phyloP scores from a whole-genome alignment of 2,888 invertebrate genomes.

The Microplitis manilae region DNA sequence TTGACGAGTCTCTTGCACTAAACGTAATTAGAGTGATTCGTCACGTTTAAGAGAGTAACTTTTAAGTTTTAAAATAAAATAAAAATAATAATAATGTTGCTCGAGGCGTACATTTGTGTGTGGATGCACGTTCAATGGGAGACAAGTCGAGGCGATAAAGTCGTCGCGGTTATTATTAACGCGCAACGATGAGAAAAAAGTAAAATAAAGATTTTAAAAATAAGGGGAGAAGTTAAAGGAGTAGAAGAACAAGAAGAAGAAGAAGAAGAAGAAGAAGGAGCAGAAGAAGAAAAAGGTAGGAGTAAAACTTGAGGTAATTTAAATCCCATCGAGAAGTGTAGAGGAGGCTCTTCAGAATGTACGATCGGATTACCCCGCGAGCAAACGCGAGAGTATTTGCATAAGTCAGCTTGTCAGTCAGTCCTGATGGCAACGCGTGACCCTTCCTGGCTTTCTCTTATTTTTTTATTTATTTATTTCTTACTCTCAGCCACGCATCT shows the following conservation, averaged over 20 bases:
- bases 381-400: conserved; percentile 62
- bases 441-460: conserved; percentile 55
- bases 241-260: not conserved
- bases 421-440: conserved; percentile 69
- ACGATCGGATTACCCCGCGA: conserved; percentile 44
- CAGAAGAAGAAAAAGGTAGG: conserved; percentile 20
- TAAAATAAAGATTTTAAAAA: not conserved
- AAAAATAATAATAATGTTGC: conserved; percentile 2
- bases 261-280: conserved; percentile 25
- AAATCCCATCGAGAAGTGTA: conserved; percentile 39
- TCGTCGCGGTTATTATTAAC: conserved; percentile 49
- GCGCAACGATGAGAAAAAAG: conserved; percentile 2
- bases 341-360: conserved; percentile 46
- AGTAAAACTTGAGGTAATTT: conserved; percentile 36
- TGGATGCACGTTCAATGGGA: conserved; percentile 22
- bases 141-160: conserved; percentile 42
- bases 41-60: conserved; percentile 29
- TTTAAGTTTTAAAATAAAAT: not conserved
- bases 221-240: conserved; percentile 36
- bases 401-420: conserved; percentile 72
- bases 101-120: conserved; percentile 4
- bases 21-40: conserved; percentile 28
- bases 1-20: not conserved
- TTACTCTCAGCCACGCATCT: conserved; percentile 42
- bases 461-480: conserved; percentile 10